Percentiles rank a stretch among this genome's conserved stretches.
Conservation (phyloP, 2,888 invertebrate species). For the Eretmocerus hayati region DNA sequence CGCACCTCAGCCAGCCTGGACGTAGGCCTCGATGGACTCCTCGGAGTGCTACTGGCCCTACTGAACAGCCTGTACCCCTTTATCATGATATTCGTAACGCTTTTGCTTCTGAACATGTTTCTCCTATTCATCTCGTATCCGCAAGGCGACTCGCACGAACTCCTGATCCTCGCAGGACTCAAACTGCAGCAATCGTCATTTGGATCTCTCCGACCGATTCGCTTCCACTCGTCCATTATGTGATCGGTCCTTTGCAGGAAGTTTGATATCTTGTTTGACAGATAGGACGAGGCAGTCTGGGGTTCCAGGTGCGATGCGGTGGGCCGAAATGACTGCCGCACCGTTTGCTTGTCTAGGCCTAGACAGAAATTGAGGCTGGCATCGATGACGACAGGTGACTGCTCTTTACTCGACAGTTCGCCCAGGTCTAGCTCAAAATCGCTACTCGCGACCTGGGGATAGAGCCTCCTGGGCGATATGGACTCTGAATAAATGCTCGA, state of each 20-base stretch:
- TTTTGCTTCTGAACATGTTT: slow-evolving; percentile 50
- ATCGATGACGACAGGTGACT: slow-evolving; percentile 73
- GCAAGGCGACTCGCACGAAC: not conserved
- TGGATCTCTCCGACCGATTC: slow-evolving; percentile 54
- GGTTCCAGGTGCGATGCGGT: slow-evolving; percentile 71
- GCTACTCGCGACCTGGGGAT: slow-evolving; percentile 41
- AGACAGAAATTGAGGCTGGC: slow-evolving; percentile 74
- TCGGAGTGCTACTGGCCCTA: slow-evolving; percentile 40
- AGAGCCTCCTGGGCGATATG: slow-evolving; percentile 22
- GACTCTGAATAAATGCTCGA: too few species aligned
- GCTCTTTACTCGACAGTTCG: slow-evolving; percentile 55
- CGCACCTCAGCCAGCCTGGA: slow-evolving; percentile 24
- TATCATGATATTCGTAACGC: slow-evolving; percentile 76
- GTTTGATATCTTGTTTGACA: slow-evolving; percentile 69
- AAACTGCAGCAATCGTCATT: too few species aligned
- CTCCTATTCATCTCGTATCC: slow-evolving; percentile 12
- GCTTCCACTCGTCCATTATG: slow-evolving; percentile 80
- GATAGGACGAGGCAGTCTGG: slow-evolving; percentile 68
- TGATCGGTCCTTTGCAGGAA: slow-evolving; percentile 80
- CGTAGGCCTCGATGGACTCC: slow-evolving; percentile 31
- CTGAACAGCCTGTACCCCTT: slow-evolving; percentile 69
- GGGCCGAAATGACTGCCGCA: slow-evolving; percentile 62
- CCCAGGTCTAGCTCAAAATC: slow-evolving; percentile 43
- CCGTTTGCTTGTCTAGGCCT: slow-evolving; percentile 64
- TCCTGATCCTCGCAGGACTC: not conserved